Evolutionary conservation across 1,140 invertebrate species (phyloP), one percentile per base, ranked within the genome.

Genomic region (Aradophagus sp.): DNA sequence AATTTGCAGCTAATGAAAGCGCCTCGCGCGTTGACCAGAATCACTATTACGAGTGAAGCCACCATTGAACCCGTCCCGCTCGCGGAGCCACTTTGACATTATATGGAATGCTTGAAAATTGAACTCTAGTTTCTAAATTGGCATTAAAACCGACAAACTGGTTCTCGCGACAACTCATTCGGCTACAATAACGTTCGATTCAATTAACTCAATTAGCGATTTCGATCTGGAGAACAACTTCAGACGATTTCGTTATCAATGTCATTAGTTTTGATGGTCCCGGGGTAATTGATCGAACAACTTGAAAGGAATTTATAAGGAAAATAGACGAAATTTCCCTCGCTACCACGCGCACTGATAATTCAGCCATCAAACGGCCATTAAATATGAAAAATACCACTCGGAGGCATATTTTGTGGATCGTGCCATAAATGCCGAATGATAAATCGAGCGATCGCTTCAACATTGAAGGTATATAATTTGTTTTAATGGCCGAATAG

Each of bases 1-100:
- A 59, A 72, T 72, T 48, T 55, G 68, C 20, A 32, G 29, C 36
- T 61, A 66, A 72, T 72, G 69, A 72, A 72, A 72, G 55, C 52
- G 59, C 61, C 44, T 27, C 42, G 26, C 38, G 56, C 69, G 52
- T 66, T 66, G 55, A 56, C 48, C 68, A 59, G 61, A 47, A 56
- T 61, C 19, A 61, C 55, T 66, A 50, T 66, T 62, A 66, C 55
- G 62, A 62, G 56, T 35, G 52, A 61, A 62, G 53, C 62, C 36
- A 44, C 48, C 42, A 71, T 71, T 66, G 55, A 66, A 72, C 55
- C 52, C 36, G 56, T 58, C 61, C 34, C 11, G 36, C 14, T 31
- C 14, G 29, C 32, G 29, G 11, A 36, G 44, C 32, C 20, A 52
- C 39, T 45, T 38, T 39, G 67, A 47, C 53, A 53, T 52, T 56